Conservation (phyloP, 2,888 invertebrate genomes). For the Chouioia cunea region DNA sequence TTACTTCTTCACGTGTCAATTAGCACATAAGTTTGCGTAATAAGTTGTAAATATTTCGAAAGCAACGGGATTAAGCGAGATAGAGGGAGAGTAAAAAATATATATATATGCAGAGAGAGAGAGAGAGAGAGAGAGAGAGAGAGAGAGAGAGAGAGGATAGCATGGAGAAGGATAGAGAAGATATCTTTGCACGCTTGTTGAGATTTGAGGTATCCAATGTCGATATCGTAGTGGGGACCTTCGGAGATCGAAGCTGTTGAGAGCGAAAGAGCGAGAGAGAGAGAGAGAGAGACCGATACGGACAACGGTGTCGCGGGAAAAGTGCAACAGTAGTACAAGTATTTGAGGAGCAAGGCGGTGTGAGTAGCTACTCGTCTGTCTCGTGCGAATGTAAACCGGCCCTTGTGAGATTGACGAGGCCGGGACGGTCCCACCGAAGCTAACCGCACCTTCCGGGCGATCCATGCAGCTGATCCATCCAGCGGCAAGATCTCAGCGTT, state of each 20-base stretch:
- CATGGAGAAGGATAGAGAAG: not conserved
- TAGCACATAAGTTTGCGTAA: too few species aligned
- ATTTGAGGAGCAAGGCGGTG: not conserved
- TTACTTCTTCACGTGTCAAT: too few species aligned
- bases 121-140: not conserved
- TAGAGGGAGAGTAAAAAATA: not conserved
- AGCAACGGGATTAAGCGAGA: too few species aligned
- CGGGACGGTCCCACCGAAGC: constrained; percentile 65
- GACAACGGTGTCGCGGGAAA: not conserved
- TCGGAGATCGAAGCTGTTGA: too few species aligned
- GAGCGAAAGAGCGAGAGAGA: too few species aligned
- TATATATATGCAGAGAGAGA: constrained; percentile 1
- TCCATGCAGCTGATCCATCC: constrained; percentile 58
- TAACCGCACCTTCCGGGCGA: constrained; percentile 68
- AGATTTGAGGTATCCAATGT: too few species aligned
- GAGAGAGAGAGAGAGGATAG: not conserved
- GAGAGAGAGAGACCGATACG: not conserved
- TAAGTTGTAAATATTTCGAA: too few species aligned
- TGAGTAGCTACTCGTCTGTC: constrained; percentile 1
- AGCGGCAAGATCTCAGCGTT: constrained; percentile 31
- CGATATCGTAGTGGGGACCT: too few species aligned
- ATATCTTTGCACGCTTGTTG: too few species aligned
- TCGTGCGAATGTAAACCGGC: constrained; percentile 65
- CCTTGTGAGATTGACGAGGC: constrained; percentile 68
- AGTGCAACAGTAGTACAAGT: not conserved